Evolutionary conservation across 2,888 invertebrate genomes (phyloP).

Genomic region (Drosophila percnosoma): DNA sequence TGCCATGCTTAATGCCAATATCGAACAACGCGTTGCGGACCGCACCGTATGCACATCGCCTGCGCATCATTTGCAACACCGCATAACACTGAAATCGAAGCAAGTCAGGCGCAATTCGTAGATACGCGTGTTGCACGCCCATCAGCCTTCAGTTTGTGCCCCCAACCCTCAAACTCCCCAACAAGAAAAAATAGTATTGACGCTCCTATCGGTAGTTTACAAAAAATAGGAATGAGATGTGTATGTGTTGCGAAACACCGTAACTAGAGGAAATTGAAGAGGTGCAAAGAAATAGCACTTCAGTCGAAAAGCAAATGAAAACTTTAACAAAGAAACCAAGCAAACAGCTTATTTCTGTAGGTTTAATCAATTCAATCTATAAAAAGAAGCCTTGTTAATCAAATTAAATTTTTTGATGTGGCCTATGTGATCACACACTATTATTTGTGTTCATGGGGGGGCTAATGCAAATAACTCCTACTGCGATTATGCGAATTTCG

Average conservation of each 20-base stretch:
- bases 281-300: neutral
- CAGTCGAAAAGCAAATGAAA: neutral
- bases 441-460: neutral
- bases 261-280: neutral
- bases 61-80: neutral
- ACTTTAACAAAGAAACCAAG: neutral
- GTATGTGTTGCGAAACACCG: neutral
- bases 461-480: conserved; percentile 26
- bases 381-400: neutral
- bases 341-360: neutral
- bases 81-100: conserved; percentile 54
- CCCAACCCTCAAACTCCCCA: neutral
- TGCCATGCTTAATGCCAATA: conserved; percentile 70
- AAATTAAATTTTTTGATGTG: neutral
- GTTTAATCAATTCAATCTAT: neutral
- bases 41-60: conserved; percentile 1
- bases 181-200: neutral
- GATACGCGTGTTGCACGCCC: conserved; percentile 66
- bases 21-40: conserved; percentile 17
- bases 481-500: conserved; percentile 32
- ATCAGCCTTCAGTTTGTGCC: conserved; percentile 22
- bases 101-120: conserved; percentile 72
- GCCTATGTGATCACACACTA: neutral
- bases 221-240: conserved; percentile 6
- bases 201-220: neutral